Base-by-base conservation (phyloP, 64 coral and sea anemone species). In the Cladopsammia gracilis region DNA sequence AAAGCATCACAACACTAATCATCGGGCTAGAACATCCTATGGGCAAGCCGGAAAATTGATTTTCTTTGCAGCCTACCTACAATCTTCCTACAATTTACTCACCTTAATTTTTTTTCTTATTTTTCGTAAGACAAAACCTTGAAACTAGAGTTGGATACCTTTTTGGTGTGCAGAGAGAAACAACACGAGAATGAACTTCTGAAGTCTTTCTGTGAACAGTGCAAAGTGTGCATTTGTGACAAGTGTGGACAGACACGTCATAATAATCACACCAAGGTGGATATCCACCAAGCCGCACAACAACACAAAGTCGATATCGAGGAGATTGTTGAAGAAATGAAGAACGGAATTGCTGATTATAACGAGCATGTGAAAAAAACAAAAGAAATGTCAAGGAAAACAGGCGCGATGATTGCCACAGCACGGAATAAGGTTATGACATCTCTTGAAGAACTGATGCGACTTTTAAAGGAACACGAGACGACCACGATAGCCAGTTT, bases 191-290 rank as follows among this genome's bases (percentile, higher is more conserved):
- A 56, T 5, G 53, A 56, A 56, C 53, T 56, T 3, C 53, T 56
- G 53, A 56, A 7, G 53, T 83, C 42, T 43, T 75, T 72, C 16
- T 91, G 89, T 49, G 51, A 73, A 51, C 48, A 82, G 1, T 91
- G 77, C 58, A 91, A 91, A 15, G 46, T 60, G n/a, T 91, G 89
- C 62, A 72, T 91, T 47, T 91, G 77, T 23, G 62, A 82, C 3
- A 91, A 82, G 24, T 82, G 77, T 73, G 64, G n/a, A 23, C 76
- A 82, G 8, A 76, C 89, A 4, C 51, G n/a, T 4, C 88, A 90
- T 11, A 53, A 56, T 46, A 23, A 64, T 58, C 88, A 90, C 64
- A 42, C 13, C 8, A 68, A 42, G 7, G 68, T 69, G 15, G 25
- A 61, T 53, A 53, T 90, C 0, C 14, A 42, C 12, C 60, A 79